Conservation (phyloP, 2,797 vertebrate species). For the Hippocampus kuda region DNA sequence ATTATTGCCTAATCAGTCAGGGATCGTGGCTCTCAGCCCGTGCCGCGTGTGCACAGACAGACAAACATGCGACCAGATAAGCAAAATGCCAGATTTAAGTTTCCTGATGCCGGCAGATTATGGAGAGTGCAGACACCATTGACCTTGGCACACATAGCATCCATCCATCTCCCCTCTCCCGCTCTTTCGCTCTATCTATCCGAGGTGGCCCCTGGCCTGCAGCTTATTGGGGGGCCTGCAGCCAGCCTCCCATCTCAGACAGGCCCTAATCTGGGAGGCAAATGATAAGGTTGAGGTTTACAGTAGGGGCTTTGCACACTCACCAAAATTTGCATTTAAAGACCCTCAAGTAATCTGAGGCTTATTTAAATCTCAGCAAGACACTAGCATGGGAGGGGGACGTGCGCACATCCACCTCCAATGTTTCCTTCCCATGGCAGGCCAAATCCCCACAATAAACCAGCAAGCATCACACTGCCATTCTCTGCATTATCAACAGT, state of each 20-base stretch:
- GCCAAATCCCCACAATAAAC: constrained; percentile 59
- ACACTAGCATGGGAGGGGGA: constrained; percentile 45
- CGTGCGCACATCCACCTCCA: constrained; percentile 56
- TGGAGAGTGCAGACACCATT: constrained; percentile 41
- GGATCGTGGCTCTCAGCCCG: no score
- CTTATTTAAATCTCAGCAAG: constrained; percentile 74
- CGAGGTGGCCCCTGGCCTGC: constrained; percentile 56
- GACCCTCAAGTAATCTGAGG: constrained; percentile 70
- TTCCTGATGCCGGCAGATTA: constrained; percentile 48
- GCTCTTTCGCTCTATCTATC: constrained; percentile 15
- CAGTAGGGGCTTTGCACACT: constrained; percentile 61
- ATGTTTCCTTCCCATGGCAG: constrained; percentile 56
- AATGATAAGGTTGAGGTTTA: constrained; percentile 67
- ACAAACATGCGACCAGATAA: constrained; percentile 30
- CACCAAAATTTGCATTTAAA: constrained; percentile 71
- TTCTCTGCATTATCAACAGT: constrained; percentile 56
- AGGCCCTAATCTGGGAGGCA: constrained; percentile 67
- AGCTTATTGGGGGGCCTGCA: constrained; percentile 56
- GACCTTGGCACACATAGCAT: constrained; percentile 53
- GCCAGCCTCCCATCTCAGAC: constrained; percentile 61
- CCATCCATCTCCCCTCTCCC: constrained; percentile 25
- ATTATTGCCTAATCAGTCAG: constrained; percentile 40
- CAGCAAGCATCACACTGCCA: constrained; percentile 36
- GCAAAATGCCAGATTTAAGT: constrained; percentile 29
- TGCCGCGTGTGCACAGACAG: constrained; percentile 5